Evolutionary conservation across 2,888 invertebrate species (phyloP).

Genomic region (Cylindroiulus punctatus): DNA sequence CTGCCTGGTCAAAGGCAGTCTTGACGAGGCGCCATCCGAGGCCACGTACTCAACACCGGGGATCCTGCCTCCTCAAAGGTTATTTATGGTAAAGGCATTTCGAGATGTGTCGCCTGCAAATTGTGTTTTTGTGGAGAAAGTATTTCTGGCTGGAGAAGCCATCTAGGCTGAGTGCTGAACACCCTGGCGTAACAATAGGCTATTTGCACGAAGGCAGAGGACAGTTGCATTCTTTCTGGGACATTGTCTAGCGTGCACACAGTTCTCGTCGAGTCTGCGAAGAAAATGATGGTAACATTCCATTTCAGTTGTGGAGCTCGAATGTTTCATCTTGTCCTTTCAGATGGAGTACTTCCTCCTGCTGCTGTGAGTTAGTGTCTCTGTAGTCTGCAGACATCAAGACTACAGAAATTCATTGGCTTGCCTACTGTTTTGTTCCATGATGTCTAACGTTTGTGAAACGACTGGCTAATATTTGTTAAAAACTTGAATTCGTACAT

Average conservation of each 20-base stretch:
- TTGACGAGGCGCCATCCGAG: background rate
- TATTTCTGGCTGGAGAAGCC: background rate
- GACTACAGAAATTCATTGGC: too few relatives aligned
- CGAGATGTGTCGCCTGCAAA: background rate
- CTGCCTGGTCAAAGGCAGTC: background rate
- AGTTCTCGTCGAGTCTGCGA: background rate
- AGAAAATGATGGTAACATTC: too few relatives aligned
- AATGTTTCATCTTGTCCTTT: background rate
- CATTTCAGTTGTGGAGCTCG: background rate
- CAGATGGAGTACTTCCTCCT: too few relatives aligned
- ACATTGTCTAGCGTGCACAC: background rate
- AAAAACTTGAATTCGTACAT: too few relatives aligned
- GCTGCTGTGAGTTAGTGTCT: too few relatives aligned
- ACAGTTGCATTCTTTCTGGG: background rate
- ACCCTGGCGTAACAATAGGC: background rate
- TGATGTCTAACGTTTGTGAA: too few relatives aligned
- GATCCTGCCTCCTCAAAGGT: too few relatives aligned
- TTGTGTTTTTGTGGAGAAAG: background rate
- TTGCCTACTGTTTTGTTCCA: too few relatives aligned
- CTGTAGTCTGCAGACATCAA: too few relatives aligned
- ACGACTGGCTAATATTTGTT: too few relatives aligned
- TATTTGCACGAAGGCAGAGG: background rate
- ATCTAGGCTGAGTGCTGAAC: background rate
- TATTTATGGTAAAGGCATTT: slow-evolving; percentile 26
- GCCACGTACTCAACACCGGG: too few relatives aligned